Evolutionary conservation across 2,113 vertebrate species (phyloP).

Genomic region (Smithornis capensis): DNA sequence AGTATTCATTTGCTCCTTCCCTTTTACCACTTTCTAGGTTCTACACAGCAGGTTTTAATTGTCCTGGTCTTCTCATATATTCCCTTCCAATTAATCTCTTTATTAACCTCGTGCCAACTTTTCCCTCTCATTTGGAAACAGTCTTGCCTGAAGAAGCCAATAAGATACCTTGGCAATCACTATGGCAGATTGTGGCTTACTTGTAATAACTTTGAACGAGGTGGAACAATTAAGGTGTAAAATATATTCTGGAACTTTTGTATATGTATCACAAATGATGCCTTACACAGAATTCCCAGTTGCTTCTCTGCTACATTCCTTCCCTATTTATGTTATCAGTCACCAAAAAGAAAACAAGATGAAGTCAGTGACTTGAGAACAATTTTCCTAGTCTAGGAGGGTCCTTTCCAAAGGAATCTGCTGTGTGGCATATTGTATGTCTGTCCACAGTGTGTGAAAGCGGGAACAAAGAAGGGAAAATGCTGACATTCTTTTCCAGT

Average conservation of each 20-base stretch:
- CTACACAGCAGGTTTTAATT: background rate
- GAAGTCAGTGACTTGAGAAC: background rate
- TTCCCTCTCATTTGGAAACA: background rate
- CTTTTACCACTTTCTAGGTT: background rate
- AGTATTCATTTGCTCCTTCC: background rate
- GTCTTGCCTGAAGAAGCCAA: background rate
- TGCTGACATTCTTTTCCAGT: background rate
- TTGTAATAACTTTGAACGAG: background rate
- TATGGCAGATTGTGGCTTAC: background rate
- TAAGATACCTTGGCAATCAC: background rate
- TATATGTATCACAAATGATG: background rate
- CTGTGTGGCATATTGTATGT: background rate
- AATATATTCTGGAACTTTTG: background rate
- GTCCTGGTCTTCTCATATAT: background rate
- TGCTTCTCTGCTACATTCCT: background rate
- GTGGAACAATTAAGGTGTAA: background rate
- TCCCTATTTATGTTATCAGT: background rate
- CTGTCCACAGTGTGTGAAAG: background rate
- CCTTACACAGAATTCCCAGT: background rate
- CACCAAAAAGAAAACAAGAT: background rate
- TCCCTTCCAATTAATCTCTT: background rate
- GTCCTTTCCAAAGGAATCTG: background rate
- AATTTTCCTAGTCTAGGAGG: background rate
- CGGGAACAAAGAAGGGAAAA: background rate
- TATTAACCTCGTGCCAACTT: background rate